Evolutionary conservation across 2,888 invertebrate genomes (phyloP).

Genomic region (Sarcophaga carnaria): DNA sequence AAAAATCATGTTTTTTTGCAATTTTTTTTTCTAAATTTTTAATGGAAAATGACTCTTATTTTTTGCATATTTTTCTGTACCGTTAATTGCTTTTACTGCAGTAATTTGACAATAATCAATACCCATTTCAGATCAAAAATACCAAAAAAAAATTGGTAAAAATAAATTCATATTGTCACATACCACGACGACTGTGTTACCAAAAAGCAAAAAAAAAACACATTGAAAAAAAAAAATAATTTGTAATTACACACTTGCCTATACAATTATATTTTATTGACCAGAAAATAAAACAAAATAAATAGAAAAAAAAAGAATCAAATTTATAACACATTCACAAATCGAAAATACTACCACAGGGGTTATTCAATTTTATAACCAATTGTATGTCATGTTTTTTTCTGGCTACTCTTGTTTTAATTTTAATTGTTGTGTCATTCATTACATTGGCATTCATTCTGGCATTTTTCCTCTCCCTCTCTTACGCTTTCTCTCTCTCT

Average conservation of each 20-base stretch:
- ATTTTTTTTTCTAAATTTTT: no score
- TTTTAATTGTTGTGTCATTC: slow-evolving; percentile 66
- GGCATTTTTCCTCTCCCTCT: neutral
- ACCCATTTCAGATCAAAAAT: slow-evolving; percentile 1
- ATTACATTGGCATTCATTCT: slow-evolving; percentile 28
- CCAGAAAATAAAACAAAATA: slow-evolving; percentile 19
- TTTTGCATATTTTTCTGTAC: slow-evolving; percentile 2
- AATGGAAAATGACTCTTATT: neutral
- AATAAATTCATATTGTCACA: neutral
- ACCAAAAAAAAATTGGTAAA: neutral
- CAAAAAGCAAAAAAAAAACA: neutral
- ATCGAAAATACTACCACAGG: slow-evolving; percentile 34
- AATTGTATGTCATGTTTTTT: neutral
- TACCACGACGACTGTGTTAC: neutral
- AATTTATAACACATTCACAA: neutral
- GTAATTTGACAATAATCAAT: slow-evolving; percentile 67
- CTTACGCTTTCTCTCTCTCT: no score
- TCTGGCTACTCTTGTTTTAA: slow-evolving; percentile 25
- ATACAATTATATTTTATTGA: slow-evolving; percentile 36
- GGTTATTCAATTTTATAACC: slow-evolving; percentile 57
- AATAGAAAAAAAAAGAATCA: neutral
- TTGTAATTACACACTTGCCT: slow-evolving; percentile 53
- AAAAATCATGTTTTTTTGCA: no score
- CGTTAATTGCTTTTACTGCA: slow-evolving; percentile 64
- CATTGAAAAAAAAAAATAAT: slow-evolving; percentile 52